Conservation (phyloP, 2,113 vertebrate species). For the Festucalex cinctus region DNA sequence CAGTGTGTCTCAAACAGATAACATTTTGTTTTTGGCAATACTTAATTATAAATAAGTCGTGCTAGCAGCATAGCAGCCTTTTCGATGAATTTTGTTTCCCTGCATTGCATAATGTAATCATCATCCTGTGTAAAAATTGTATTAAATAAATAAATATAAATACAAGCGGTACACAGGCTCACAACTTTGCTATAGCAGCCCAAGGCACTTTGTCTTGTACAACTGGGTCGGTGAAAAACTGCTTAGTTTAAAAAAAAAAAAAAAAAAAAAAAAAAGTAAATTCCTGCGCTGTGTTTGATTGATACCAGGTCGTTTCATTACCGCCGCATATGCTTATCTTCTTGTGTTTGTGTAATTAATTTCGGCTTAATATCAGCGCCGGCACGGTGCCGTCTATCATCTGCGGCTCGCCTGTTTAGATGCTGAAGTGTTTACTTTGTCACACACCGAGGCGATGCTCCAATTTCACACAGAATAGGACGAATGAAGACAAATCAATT, state of each 20-base stretch:
- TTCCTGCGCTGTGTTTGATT: not conserved
- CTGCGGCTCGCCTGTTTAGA: not conserved
- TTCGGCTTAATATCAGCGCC: conserved; percentile 13
- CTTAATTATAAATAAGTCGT: no score
- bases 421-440: conserved; percentile 16
- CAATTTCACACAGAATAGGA: not conserved
- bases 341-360: conserved; percentile 16
- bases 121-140: not conserved
- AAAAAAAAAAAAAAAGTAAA: not conserved
- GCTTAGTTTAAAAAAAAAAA: not conserved
- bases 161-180: not conserved
- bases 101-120: not conserved
- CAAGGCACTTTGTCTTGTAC: conserved; percentile 2
- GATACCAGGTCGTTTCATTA: conserved; percentile 6
- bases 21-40: no score
- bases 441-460: not conserved
- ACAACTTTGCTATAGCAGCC: not conserved
- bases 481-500: conserved; percentile 8
- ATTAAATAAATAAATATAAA: no score
- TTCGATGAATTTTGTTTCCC: not conserved
- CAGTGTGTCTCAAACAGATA: no score
- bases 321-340: conserved; percentile 3
- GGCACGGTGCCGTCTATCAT: not conserved
- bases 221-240: not conserved
- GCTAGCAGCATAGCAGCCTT: not conserved